phyloP scores from a whole-genome alignment of 1,140 invertebrate genomes.

The Argopecten irradians region DNA sequence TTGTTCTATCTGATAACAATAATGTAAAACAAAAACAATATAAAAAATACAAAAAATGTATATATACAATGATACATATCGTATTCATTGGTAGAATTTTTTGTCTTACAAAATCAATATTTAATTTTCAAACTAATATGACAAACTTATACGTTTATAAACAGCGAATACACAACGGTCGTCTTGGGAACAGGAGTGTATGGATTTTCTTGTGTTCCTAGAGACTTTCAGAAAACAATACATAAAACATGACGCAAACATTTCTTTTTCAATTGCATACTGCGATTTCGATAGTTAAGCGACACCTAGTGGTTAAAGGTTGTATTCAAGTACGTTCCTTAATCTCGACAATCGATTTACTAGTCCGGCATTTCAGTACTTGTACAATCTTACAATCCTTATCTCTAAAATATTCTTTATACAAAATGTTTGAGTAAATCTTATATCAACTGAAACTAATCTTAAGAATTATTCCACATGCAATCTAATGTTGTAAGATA shows the following conservation, averaged over 20 bases:
- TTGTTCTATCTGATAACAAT: too few relatives aligned
- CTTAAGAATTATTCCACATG: too few relatives aligned
- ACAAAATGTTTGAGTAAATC: too few relatives aligned
- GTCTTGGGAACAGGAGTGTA: not conserved
- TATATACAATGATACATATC: too few relatives aligned
- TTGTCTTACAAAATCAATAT: not conserved
- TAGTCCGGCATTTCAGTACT: not conserved
- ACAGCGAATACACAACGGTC: not conserved
- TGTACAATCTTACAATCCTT: too few relatives aligned
- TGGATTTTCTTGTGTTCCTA: not conserved
- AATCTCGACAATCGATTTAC: not conserved
- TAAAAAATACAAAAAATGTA: not conserved
- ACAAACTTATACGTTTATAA: not conserved
- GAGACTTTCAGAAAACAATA: not conserved
- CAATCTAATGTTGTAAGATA: too few relatives aligned
- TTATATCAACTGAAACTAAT: too few relatives aligned
- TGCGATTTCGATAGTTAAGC: not conserved
- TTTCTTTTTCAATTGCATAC: not conserved
- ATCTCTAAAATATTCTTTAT: too few relatives aligned
- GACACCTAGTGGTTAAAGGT: not conserved
- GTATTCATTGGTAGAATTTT: too few relatives aligned
- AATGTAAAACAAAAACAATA: too few relatives aligned
- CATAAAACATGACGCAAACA: not conserved
- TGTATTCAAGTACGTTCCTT: not conserved
- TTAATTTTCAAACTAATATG: not conserved